Evolutionary conservation across 2,888 invertebrate genomes (phyloP).

Genomic region (Opisthograptis luteolata): DNA sequence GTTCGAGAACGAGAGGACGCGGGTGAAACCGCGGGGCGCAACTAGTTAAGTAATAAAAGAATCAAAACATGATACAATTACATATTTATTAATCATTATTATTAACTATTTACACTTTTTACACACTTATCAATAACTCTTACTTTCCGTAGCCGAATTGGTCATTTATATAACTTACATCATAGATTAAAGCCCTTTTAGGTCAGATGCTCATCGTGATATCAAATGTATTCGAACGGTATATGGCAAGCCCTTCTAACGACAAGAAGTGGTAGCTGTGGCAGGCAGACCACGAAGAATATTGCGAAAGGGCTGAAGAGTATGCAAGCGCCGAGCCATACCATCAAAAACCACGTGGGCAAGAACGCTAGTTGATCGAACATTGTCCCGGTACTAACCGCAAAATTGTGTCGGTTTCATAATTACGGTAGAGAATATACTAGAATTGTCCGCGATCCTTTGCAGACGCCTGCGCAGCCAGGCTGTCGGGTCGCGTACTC

Average conservation of each 20-base stretch:
- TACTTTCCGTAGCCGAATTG: slow-evolving; percentile 3
- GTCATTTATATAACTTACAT: slow-evolving; percentile 25
- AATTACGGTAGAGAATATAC: slow-evolving; percentile 43
- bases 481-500: slow-evolving; percentile 51
- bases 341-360: slow-evolving; percentile 85
- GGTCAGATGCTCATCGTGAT: slow-evolving; percentile 12
- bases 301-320: slow-evolving; percentile 87
- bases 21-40: too few species aligned
- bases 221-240: slow-evolving; percentile 86
- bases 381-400: slow-evolving; percentile 55
- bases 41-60: slow-evolving; percentile 9
- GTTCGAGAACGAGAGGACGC: too few species aligned
- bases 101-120: slow-evolving; percentile 53
- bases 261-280: slow-evolving; percentile 88
- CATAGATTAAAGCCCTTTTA: slow-evolving; percentile 41
- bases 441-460: slow-evolving; percentile 41
- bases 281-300: slow-evolving; percentile 87
- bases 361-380: slow-evolving; percentile 72
- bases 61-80: slow-evolving; percentile 27
- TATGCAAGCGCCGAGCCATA: slow-evolving; percentile 86
- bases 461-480: slow-evolving; percentile 38
- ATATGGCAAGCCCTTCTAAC: slow-evolving; percentile 87
- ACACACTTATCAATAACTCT: slow-evolving; percentile 44
- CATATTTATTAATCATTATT: slow-evolving; percentile 44
- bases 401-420: slow-evolving; percentile 25